Percentiles rank a stretch among this genome's conserved stretches.
Conservation (phyloP, 2,113 vertebrate genomes). For the Phoxinus phoxinus region DNA sequence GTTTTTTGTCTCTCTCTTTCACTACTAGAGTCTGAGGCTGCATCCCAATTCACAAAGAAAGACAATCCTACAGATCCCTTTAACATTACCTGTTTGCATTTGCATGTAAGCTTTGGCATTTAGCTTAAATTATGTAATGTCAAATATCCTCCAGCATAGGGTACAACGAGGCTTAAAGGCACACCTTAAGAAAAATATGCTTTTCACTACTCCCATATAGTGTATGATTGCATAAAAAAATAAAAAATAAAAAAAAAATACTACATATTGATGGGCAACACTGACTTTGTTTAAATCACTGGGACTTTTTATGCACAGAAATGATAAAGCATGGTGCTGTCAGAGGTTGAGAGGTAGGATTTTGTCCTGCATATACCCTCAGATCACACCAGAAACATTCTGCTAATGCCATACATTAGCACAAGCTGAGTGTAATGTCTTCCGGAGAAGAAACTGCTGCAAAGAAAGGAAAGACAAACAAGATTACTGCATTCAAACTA, state of each 20-base stretch:
- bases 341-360: neutral
- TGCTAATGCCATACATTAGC: slow-evolving; percentile 25
- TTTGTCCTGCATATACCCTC: neutral
- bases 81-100: neutral
- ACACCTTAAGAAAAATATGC: no score
- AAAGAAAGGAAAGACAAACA: slow-evolving; percentile 7
- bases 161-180: no score
- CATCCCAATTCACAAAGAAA: neutral
- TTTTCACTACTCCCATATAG: no score
- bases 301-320: neutral
- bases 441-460: neutral
- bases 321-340: neutral
- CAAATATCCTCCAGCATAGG: no score
- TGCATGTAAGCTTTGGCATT: neutral
- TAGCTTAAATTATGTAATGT: neutral
- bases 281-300: neutral
- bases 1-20: neutral
- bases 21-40: neutral
- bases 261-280: no score
- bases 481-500: slow-evolving; percentile 6
- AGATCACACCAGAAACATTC: neutral
- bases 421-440: slow-evolving; percentile 20
- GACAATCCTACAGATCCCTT: neutral
- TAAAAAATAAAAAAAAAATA: no score
- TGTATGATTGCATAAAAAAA: no score